Evolutionary conservation across 2,797 vertebrate genomes (phyloP).

Genomic region (Myiothlypis coronata): DNA sequence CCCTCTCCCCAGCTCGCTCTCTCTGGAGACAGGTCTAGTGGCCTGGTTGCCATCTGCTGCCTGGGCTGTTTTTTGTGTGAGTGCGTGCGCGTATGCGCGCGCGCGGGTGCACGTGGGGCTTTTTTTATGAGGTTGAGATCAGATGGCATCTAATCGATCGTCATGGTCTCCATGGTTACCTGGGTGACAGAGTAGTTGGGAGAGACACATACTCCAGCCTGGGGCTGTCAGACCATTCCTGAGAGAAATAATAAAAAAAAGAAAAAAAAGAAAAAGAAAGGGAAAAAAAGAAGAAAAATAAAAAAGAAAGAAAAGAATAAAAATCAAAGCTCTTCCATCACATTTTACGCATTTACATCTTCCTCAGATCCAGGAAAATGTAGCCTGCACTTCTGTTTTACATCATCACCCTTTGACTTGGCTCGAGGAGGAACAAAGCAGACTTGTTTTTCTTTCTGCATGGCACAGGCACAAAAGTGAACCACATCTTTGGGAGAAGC

Average conservation of each 20-base stretch:
- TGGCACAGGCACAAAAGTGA: not conserved
- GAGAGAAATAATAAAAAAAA: conserved; percentile 42
- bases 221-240: conserved; percentile 76
- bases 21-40: conserved; percentile 81
- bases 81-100: not conserved
- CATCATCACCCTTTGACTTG: conserved; percentile 22
- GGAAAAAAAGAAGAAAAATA: fast-evolving
- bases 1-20: conserved; percentile 28
- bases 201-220: conserved; percentile 77
- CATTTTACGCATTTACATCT: conserved; percentile 62
- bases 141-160: conserved; percentile 90
- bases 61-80: conserved; percentile 59
- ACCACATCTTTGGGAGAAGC: not conserved
- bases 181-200: conserved; percentile 81
- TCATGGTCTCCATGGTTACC: conserved; percentile 89
- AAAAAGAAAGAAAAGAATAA: not conserved
- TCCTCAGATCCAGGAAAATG: conserved; percentile 26
- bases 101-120: conserved; percentile 52
- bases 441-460: not conserved
- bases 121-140: conserved; percentile 85
- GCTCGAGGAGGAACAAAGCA: conserved; percentile 44
- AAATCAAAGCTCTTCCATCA: conserved; percentile 60
- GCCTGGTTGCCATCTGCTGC: conserved; percentile 86
- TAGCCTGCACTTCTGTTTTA: conserved; percentile 9
- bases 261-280: not conserved